Base-by-base conservation (phyloP, 1,140 invertebrate genomes). In the Trialeurodes vaporariorum region DNA sequence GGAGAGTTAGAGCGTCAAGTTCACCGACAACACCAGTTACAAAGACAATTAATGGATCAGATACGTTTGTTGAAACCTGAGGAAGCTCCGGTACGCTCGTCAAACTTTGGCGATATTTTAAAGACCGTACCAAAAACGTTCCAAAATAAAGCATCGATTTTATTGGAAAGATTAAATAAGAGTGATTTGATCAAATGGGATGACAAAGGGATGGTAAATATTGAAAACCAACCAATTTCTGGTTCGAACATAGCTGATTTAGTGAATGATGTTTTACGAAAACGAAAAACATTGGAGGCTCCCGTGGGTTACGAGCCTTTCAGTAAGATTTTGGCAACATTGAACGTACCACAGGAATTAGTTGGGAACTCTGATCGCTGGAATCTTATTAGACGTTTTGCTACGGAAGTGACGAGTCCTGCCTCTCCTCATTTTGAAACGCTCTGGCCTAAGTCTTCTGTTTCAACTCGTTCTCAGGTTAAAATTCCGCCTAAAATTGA, bases 191-290 rank as follows among this genome's bases (percentile, higher is more conserved):
- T 40, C 12, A 65, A 22, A 49, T 65, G 64, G 64, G 25, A 49
- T 34, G 17, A 49, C 9, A 49, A 34, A 2, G 64, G 64, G n/a
- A 58, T n/a, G 11, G 64, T 65, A 13, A 26, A 22, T 11, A 58
- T 65, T 13, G 34, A 65, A 12, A 27, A 27, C n/a, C 11, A 65
- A 21, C 13, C 25, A 13, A 22, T 65, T 12, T 2, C 9, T 2
- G 25, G 40, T 5, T 49, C 64, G 13, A 65, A 65, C 24, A 65
- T 65, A 40, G 25, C 25, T 40, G 64, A 65, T 65, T 58, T 65
- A 65, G 34, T 65, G 66, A 61, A 27, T n/a, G 23, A 67, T 67
- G 17, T 25, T 26, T 22, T 59, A 17, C n/a, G 63, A 65, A 27
- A 58, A 22, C 17, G 27, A 63, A 66, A 67, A 49, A 49, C 5